Percentiles rank a stretch among this genome's conserved stretches.
Evolutionary conservation across 2,888 invertebrate genomes (phyloP).

Genomic region (Pseudanteris insignis): DNA sequence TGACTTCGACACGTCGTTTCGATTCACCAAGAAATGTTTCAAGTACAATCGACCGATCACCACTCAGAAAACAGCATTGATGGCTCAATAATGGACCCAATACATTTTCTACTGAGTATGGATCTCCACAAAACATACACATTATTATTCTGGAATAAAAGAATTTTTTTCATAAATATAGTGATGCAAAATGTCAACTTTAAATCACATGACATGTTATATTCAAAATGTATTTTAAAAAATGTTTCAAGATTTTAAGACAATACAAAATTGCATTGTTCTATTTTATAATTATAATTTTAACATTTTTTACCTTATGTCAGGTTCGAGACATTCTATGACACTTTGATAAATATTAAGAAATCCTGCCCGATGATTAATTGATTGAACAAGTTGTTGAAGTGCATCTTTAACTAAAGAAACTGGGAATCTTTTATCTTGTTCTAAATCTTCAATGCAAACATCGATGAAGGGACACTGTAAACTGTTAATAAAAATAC

Average conservation of each 20-base stretch:
- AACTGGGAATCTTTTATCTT: constrained; percentile 73
- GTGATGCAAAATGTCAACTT: too few relatives aligned
- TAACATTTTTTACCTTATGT: constrained; percentile 75
- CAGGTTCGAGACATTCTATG: constrained; percentile 83
- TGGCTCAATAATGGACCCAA: constrained; percentile 87
- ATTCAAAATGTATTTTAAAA: too few relatives aligned
- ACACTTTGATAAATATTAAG: constrained; percentile 78
- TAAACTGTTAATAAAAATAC: constrained; percentile 69
- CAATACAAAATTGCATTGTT: too few relatives aligned
- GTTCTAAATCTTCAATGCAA: constrained; percentile 68
- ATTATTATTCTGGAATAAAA: constrained; percentile 85
- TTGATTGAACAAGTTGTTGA: constrained; percentile 78
- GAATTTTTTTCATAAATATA: constrained; percentile 1
- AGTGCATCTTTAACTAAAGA: constrained; percentile 77
- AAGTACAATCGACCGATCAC: constrained; percentile 86
- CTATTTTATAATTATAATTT: too few relatives aligned
- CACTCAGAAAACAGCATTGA: constrained; percentile 85
- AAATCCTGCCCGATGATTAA: constrained; percentile 81
- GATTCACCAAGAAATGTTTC: constrained; percentile 93
- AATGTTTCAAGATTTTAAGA: too few relatives aligned
- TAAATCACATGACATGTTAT: too few relatives aligned
- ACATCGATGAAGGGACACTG: constrained; percentile 89
- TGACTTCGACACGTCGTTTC: constrained; percentile 89
- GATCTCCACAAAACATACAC: constrained; percentile 97
- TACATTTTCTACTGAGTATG: constrained; percentile 89